Base-by-base conservation (phyloP, 2,888 invertebrate species). In the Polymixis flavicincta region DNA sequence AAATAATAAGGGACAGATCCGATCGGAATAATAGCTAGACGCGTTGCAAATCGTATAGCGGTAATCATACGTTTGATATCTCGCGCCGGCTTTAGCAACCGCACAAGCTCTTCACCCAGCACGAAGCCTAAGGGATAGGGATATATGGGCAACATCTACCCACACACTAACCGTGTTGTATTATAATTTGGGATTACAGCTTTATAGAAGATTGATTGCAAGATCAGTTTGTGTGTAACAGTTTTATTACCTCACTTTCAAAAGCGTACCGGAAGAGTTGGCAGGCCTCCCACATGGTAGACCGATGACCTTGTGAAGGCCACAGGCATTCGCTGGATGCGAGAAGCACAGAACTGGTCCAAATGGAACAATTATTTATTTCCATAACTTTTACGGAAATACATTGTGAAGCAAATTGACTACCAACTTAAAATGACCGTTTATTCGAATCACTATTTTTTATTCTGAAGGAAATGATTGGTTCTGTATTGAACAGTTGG, bases 131-230 rank as follows among this genome's bases (percentile, higher is more conserved):
- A 70, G 11, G 14, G n/a, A n/a, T 50, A 42, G 42, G 54, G 77
- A 78, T 78, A 19, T 77, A 63, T 50, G 63, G 22, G 50, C 5
- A 63, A 69, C 52, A 11, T 52, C 57, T 77, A 77, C 78, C 55
- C 57, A 70, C 78, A 3, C 25, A 22, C 55, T 45, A 28, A 54
- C 25, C 25, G 17, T n/a, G 48, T 76, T 73, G 54, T 76, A 67
- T 54, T 57, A 42, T 57, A 71, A 71, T 77, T 57, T 77, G 17
- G 25, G 32, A 70, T 77, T 52, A 71, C 19, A 52, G 63, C 25
- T 64, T 55, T 71, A 52, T 48, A 59, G n/a, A 71, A 59, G 32
- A 76, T 76, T 32, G 50, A 76, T 76, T 55, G 32, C 28, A 13
- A 28, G 11, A 52, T 19, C 14, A 37, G 55, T 75, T 52, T 64